Conservation (phyloP, 2,888 invertebrate genomes). For the Lasius fuliginosus region DNA sequence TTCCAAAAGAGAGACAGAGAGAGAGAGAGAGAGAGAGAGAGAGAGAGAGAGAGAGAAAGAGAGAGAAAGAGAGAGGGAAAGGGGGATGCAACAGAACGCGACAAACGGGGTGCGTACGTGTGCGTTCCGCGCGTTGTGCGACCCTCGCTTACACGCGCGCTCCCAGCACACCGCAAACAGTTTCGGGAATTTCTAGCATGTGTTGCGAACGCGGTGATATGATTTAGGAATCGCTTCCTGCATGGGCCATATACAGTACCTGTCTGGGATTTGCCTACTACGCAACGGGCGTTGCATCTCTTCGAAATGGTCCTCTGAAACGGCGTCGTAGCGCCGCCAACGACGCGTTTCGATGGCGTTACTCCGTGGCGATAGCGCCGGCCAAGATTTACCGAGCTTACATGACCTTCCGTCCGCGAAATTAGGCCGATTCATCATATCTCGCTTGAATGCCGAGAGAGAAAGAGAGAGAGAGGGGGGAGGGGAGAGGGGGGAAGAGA, state of each 20-base stretch:
- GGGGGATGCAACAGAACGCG: not conserved
- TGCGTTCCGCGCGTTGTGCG: slow-evolving; percentile 49
- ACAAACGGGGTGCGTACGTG: slow-evolving; percentile 24
- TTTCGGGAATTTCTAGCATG: slow-evolving; percentile 79
- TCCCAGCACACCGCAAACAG: slow-evolving; percentile 70
- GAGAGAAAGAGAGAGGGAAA: not conserved
- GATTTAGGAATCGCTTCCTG: slow-evolving; percentile 81
- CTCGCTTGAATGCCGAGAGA: slow-evolving; percentile 68
- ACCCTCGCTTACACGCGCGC: slow-evolving; percentile 44
- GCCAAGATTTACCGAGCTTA: slow-evolving; percentile 81
- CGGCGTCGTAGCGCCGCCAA: slow-evolving; percentile 41
- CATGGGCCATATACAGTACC: slow-evolving; percentile 46
- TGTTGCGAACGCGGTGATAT: slow-evolving; percentile 81
- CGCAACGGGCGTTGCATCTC: slow-evolving; percentile 64
- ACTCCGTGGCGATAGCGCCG: slow-evolving; percentile 58
- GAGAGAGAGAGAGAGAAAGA: not conserved
- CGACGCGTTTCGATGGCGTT: slow-evolving; percentile 55
- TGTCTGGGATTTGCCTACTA: slow-evolving; percentile 70
- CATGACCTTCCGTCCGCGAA: slow-evolving; percentile 83
- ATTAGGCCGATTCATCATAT: slow-evolving; percentile 84
- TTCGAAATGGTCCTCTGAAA: slow-evolving; percentile 50
- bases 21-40: not conserved
- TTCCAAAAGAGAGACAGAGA: slow-evolving; percentile 43
- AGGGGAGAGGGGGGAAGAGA: not conserved
- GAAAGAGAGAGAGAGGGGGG: slow-evolving; percentile 18